phyloP scores from a whole-genome alignment of 2,888 invertebrate genomes.

The Acleris holmiana region DNA sequence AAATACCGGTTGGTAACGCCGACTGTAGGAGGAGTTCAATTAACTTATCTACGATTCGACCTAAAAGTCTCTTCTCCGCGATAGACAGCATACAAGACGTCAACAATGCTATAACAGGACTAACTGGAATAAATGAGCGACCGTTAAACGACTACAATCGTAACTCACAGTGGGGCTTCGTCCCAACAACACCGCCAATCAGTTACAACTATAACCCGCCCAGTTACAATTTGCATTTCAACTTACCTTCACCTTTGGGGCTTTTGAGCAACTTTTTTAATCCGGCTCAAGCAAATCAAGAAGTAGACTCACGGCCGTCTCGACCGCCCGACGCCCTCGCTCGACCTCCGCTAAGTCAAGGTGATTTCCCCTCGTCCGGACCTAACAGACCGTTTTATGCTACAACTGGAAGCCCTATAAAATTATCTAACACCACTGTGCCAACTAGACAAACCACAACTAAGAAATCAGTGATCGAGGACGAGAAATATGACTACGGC shows the following conservation, averaged over 20 bases:
- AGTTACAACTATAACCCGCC: neutral
- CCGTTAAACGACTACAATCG: constrained; percentile 6
- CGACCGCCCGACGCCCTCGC: constrained; percentile 21
- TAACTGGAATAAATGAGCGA: constrained; percentile 14
- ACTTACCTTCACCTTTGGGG: constrained; percentile 12
- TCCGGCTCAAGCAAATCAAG: constrained; percentile 15
- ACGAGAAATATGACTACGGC: constrained; percentile 20
- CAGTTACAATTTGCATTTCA: constrained; percentile 12
- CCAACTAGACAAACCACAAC: no score
- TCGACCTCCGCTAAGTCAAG: constrained; percentile 35
- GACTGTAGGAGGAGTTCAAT: constrained; percentile 6
- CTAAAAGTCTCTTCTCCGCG: constrained; percentile 8
- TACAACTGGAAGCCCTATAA: constrained; percentile 1
- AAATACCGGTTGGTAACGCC: neutral
- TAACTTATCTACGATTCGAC: neutral
- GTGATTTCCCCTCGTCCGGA: constrained; percentile 19
- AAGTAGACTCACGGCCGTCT: constrained; percentile 28
- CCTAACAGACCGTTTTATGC: constrained; percentile 3
- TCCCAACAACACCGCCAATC: neutral
- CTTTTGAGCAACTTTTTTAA: constrained; percentile 25
- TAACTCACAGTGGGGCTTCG: neutral
- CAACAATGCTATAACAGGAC: constrained; percentile 21
- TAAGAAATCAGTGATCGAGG: no score
- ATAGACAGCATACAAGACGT: constrained; percentile 5
- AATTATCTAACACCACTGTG: neutral